These are phyloP conservation scores for Strigamia maritima DNA, from an alignment of 2,888 invertebrate genomes.

Conservation along the genomic window DNA sequence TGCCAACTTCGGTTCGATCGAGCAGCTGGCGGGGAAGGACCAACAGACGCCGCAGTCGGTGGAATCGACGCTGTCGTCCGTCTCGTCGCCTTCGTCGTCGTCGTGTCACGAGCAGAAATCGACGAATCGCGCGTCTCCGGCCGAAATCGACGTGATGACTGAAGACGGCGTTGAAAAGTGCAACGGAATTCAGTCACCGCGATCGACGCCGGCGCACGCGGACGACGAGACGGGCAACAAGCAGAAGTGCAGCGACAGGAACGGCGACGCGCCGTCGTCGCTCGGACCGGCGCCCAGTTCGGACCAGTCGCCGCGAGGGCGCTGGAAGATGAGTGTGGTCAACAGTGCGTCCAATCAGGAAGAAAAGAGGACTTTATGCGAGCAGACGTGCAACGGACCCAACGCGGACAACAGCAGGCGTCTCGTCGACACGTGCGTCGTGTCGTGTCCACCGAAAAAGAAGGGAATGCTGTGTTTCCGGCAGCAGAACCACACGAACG, in stretches of 20 bases:
- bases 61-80: conserved; percentile 4
- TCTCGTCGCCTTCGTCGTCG: conserved; percentile 5
- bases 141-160: neutral
- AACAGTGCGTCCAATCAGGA: neutral
- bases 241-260: neutral
- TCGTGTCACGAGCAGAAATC: neutral
- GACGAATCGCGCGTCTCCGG: neutral
- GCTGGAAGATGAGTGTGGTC: conserved; percentile 18
- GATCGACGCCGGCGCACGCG: neutral
- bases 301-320: neutral
- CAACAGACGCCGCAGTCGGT: neutral
- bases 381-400: neutral
- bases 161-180: neutral
- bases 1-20: conserved; percentile 28
- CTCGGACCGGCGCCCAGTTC: neutral
- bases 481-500: neutral
- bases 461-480: neutral
- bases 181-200: neutral
- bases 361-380: neutral
- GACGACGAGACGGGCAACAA: neutral
- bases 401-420: neutral
- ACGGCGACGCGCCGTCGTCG: neutral
- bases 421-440: neutral
- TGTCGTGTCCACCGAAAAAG: neutral
- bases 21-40: conserved; percentile 28